A percentile compares a stretch with the other conserved stretches of the same genome.
phyloP scores from a whole-genome alignment of 2,113 vertebrate genomes.

The Sarotherodon lohbergeri region DNA sequence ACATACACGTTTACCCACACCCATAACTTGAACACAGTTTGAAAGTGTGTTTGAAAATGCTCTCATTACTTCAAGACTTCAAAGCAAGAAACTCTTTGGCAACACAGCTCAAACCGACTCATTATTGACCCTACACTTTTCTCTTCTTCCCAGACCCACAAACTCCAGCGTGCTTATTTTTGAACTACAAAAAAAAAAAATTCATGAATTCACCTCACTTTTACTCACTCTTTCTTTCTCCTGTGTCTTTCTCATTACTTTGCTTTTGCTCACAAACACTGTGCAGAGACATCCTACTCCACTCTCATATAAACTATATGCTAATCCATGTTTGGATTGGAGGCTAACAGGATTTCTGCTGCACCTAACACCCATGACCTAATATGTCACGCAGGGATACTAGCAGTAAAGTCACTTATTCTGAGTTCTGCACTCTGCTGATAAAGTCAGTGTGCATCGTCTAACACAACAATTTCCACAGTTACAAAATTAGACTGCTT shows the following conservation, averaged over 20 bases:
- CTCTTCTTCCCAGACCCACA: not conserved
- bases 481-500: slow-evolving; percentile 27
- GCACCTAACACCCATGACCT: slow-evolving; percentile 52
- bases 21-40: not conserved
- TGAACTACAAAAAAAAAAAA: not conserved
- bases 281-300: slow-evolving; percentile 12
- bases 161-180: not conserved
- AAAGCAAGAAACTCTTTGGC: slow-evolving; percentile 40
- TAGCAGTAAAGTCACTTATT: slow-evolving; percentile 38
- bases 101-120: slow-evolving; percentile 18
- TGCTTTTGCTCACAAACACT: slow-evolving; percentile 2
- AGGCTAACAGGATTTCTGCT: slow-evolving; percentile 56
- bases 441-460: slow-evolving; percentile 50
- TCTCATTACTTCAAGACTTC: slow-evolving; percentile 50
- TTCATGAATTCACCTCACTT: not conserved
- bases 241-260: not conserved
- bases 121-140: slow-evolving; percentile 27
- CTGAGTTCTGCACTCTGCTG: slow-evolving; percentile 34
- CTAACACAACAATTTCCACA: slow-evolving; percentile 27
- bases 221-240: not conserved
- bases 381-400: slow-evolving; percentile 40
- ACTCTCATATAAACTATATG: slow-evolving; percentile 38
- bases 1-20: not conserved
- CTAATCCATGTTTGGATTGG: slow-evolving; percentile 62
- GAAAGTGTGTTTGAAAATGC: slow-evolving; percentile 23